These are phyloP conservation scores for Leuciscus idus DNA, from an alignment of 2,113 vertebrate genomes.

Conservation along the genomic window DNA sequence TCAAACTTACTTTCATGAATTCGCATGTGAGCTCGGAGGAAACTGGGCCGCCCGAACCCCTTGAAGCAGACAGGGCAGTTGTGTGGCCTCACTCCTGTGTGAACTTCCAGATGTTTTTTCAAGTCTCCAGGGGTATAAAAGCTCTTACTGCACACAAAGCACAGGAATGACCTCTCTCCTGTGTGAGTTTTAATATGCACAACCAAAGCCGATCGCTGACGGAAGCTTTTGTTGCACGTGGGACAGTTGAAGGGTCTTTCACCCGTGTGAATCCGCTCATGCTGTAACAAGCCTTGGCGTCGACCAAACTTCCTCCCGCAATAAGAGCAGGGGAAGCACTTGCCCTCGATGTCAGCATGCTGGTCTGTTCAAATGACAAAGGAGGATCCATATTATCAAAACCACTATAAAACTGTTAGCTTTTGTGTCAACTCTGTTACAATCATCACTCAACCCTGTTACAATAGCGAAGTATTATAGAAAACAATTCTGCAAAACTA, in stretches of 20 bases:
- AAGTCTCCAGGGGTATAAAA: conserved; percentile 40
- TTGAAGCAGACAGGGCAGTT: conserved; percentile 31
- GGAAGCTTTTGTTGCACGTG: conserved; percentile 38
- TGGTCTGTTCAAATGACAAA: conserved; percentile 1
- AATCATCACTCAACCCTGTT: background rate
- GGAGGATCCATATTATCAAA: background rate
- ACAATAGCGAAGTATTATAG: background rate
- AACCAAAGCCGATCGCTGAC: conserved; percentile 26
- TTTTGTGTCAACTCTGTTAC: background rate
- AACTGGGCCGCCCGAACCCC: conserved; percentile 23
- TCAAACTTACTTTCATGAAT: conserved; percentile 25
- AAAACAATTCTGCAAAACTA: background rate
- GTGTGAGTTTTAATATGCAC: conserved; percentile 39
- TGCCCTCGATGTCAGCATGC: conserved; percentile 15
- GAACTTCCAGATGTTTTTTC: conserved; percentile 35
- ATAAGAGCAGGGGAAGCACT: conserved; percentile 31
- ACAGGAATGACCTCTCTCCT: conserved; percentile 9
- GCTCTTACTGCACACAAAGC: conserved; percentile 31
- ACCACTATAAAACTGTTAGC: background rate
- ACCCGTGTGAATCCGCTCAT: conserved; percentile 38
- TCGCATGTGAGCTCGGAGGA: conserved; percentile 27
- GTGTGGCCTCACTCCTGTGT: conserved; percentile 29
- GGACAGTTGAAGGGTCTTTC: conserved; percentile 39
- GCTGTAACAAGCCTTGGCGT: conserved; percentile 31
- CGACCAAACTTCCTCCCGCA: conserved; percentile 37